These are phyloP conservation scores for Chlorodrepanis virens DNA, from an alignment of 2,113 vertebrate genomes.

Conservation along the genomic window DNA sequence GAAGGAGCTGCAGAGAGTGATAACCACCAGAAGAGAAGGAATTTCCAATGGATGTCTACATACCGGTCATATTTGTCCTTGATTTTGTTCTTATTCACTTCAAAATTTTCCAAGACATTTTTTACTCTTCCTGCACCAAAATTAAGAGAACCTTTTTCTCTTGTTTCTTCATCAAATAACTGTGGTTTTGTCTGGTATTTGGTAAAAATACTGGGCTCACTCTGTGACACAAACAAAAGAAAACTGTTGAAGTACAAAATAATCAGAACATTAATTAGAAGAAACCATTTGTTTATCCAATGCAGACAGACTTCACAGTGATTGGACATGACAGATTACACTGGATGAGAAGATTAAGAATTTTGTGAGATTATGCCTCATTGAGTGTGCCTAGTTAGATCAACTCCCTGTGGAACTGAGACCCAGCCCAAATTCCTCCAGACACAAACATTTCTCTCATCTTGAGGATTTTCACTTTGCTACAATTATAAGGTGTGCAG, in stretches of 20 bases:
- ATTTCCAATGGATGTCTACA: neutral
- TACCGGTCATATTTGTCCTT: constrained; percentile 88
- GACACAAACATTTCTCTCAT: neutral
- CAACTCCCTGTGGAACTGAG: neutral
- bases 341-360: neutral
- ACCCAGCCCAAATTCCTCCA: neutral
- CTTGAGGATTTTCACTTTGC: neutral
- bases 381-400: neutral
- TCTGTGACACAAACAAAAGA: constrained; percentile 71
- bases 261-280: neutral
- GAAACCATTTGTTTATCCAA: neutral
- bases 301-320: neutral
- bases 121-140: constrained; percentile 69
- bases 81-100: constrained; percentile 82
- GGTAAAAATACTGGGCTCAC: constrained; percentile 79
- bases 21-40: neutral
- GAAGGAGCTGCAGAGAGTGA: neutral
- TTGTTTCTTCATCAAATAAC: constrained; percentile 81
- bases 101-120: constrained; percentile 84
- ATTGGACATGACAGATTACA: neutral
- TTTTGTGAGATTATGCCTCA: neutral
- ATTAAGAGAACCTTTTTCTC: constrained; percentile 66
- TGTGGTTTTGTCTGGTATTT: constrained; percentile 89
- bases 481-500: neutral
- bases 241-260: constrained; percentile 19